Evolutionary conservation across 2,113 vertebrate genomes (phyloP), one percentile per base, ranked within the genome.

Genomic region (Erythrocercus mccallii): DNA sequence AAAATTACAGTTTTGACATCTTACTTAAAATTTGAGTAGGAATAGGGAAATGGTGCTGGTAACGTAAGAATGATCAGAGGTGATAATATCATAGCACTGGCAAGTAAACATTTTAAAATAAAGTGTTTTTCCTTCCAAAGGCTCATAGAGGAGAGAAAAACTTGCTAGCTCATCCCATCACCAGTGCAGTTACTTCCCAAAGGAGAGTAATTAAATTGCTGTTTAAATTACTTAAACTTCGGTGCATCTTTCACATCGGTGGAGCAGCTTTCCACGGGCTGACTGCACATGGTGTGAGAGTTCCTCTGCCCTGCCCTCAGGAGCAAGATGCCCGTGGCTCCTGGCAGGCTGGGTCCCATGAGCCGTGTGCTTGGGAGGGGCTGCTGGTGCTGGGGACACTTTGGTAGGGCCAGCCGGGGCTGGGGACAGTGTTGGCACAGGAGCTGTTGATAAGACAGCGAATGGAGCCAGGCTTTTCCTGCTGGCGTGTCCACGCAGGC

Each of bases 1-100:
- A 68, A 87, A 95, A 92, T 91, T 94, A 44, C 62, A 85, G 80
- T 83, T 92, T 91, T 92, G 83, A 96, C 82, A 48, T 87, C 81
- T 91, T 92, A 73, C 54, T 95, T 94, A 64, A 40, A 95, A 84
- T 40, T 11, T 90, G 37, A 68, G 31, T 48, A 66, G 25, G 31
- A 74, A 84, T 28, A 71, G 47, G 37, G 85, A 88, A 80, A 44
- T 37, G 10, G 13, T 37, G 6, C 38, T 94, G 51, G 25, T 64
- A 31, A 19, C 2, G 1, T 62, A 64, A 60, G 64, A 90, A 33
- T n/a, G 33, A 92, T 90, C 38, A 73, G 68, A 81, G 28, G 14
- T 71, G 68, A 48, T 74, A 92, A 71, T 74, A 47, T 44, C 28
- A 30, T 11, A 61, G 38, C 37, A 40, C 61, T 76, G 61, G 60